phyloP scores from a whole-genome alignment of 2,113 vertebrate genomes.

The Corythoichthys intestinalis region DNA sequence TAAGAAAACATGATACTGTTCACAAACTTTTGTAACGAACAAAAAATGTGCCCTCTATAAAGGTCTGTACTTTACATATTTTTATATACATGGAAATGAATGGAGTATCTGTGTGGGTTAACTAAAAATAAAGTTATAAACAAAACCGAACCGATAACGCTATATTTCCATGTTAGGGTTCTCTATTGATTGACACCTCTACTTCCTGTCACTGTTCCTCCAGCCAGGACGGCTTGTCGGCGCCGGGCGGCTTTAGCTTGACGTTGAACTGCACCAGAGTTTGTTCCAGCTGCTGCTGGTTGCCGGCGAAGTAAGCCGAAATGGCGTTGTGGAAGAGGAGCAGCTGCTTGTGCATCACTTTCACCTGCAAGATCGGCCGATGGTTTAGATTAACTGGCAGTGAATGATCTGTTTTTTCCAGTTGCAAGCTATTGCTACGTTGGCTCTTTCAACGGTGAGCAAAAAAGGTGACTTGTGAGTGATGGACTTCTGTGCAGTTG shows the following conservation, averaged over 20 bases:
- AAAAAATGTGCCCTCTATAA: conserved; percentile 29
- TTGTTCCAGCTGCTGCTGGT: conserved; percentile 97
- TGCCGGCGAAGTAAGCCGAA: conserved; percentile 96
- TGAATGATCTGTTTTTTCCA: no score
- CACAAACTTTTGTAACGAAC: conserved; percentile 8
- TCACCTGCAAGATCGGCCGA: conserved; percentile 74
- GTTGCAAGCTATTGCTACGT: no score
- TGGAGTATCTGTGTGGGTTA: conserved; percentile 34
- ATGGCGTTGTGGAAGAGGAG: conserved; percentile 97
- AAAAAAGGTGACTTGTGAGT: no score
- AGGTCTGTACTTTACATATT: conserved; percentile 37
- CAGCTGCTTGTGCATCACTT: conserved; percentile 99
- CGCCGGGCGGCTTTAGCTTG: conserved; percentile 87
- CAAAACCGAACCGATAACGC: conserved; percentile 12
- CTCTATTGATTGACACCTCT: conserved; percentile 22
- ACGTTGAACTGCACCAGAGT: conserved; percentile 97
- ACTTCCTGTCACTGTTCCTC: conserved; percentile 84
- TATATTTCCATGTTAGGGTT: conserved; percentile 15
- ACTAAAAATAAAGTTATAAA: conserved; percentile 22
- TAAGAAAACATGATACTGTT: not conserved
- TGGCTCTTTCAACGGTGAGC: no score
- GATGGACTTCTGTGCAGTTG: no score
- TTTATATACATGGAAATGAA: conserved; percentile 43
- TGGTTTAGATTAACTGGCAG: no score
- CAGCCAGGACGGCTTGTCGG: conserved; percentile 96